Evolutionary conservation across 2,888 invertebrate species (phyloP).

Genomic region (Anorthoa munda): DNA sequence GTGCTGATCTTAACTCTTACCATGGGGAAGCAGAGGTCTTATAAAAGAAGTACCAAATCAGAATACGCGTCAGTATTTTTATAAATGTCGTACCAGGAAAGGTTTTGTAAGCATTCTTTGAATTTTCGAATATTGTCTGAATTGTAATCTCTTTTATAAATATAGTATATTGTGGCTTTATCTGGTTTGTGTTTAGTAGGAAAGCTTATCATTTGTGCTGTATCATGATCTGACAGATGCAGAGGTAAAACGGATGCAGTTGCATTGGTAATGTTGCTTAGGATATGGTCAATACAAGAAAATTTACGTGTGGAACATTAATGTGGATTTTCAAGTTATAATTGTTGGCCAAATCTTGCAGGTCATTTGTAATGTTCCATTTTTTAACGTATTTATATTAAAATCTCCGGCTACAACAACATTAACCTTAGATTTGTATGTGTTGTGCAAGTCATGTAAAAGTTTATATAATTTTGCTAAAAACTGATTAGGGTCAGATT

Average conservation of each 20-base stretch:
- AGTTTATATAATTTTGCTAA: conserved; percentile 6
- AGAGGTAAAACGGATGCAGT: no score
- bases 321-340: conserved; percentile 20
- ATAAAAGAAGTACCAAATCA: no score
- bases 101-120: no score
- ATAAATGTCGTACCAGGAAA: no score
- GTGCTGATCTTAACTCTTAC: no score
- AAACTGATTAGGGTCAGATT: conserved; percentile 12
- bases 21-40: no score
- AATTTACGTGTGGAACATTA: conserved; percentile 2
- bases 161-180: not conserved
- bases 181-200: not conserved
- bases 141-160: not conserved
- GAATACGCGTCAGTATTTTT: no score
- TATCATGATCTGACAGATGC: no score
- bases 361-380: not conserved
- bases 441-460: not conserved
- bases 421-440: conserved; percentile 5
- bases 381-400: conserved; percentile 7
- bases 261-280: no score
- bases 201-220: no score
- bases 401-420: conserved; percentile 17
- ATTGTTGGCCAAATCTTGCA: not conserved
- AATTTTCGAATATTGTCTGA: not conserved
- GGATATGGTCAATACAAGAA: no score